These are phyloP conservation scores for Chaetophractus vellerosus DNA, from an alignment of 2,797 vertebrate genomes.

Conservation along the genomic window DNA sequence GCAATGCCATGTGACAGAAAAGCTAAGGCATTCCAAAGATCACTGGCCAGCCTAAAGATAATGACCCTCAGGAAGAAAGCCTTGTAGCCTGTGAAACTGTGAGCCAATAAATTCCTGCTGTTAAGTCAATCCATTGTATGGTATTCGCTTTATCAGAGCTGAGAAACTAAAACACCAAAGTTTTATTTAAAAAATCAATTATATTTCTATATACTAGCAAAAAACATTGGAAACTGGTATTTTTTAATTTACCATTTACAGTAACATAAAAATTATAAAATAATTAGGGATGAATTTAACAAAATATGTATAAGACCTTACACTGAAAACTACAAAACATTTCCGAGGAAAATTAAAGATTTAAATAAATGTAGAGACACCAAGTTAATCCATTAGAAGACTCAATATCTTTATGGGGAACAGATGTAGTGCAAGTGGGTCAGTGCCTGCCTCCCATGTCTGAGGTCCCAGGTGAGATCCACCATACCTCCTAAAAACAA, in stretches of 20 bases:
- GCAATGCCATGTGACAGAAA: too few relatives aligned
- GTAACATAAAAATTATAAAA: conserved; percentile 44
- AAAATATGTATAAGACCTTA: neutral
- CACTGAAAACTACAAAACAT: neutral
- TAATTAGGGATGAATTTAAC: conserved; percentile 33
- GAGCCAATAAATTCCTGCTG: too few relatives aligned
- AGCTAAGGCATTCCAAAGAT: too few relatives aligned
- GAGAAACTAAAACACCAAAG: neutral
- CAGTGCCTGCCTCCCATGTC: too few relatives aligned
- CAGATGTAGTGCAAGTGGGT: too few relatives aligned
- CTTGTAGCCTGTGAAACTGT: too few relatives aligned
- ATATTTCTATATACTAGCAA: neutral
- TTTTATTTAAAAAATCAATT: conserved; percentile 38
- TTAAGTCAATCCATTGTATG: too few relatives aligned
- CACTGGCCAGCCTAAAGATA: too few relatives aligned
- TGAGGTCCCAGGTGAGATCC: too few relatives aligned
- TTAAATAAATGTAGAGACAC: neutral
- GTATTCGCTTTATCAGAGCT: too few relatives aligned
- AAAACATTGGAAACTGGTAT: neutral
- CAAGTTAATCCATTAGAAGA: neutral
- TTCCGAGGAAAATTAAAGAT: conserved; percentile 20
- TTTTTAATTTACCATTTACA: neutral
- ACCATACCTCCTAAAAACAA: too few relatives aligned
- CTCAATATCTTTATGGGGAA: neutral
- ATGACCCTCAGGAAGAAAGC: too few relatives aligned